Evolutionary conservation across 2,888 invertebrate species (phyloP).

Genomic region (Pemphredon lugubris): DNA sequence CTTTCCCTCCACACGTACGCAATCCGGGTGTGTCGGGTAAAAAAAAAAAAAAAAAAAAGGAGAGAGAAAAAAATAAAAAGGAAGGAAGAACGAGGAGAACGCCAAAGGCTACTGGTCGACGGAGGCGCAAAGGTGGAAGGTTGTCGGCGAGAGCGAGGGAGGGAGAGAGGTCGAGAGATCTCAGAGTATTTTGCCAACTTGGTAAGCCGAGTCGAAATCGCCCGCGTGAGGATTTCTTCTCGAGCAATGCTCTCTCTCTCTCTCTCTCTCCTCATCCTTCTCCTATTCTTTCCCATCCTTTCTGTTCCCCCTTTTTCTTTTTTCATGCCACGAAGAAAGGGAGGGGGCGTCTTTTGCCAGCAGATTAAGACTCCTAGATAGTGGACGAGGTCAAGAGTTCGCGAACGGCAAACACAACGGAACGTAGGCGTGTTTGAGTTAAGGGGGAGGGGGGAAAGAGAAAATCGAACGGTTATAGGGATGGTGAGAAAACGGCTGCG

Average conservation of each 20-base stretch:
- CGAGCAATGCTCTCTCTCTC: conserved; percentile 46
- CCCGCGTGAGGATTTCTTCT: conserved; percentile 74
- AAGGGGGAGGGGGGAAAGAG: not conserved
- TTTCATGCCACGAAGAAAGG: too few relatives aligned
- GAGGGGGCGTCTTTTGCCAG: conserved; percentile 57
- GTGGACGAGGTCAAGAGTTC: conserved; percentile 15
- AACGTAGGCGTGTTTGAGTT: conserved; percentile 3
- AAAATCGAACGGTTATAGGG: conserved; percentile 5
- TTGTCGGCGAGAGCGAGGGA: conserved; percentile 38
- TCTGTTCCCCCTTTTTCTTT: conserved; percentile 28
- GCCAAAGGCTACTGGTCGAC: conserved; percentile 22
- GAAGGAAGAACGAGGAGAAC: not conserved
- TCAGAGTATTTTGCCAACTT: conserved; percentile 77
- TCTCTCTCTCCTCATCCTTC: conserved; percentile 6
- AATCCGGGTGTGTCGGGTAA: conserved; percentile 51
- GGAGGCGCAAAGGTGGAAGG: conserved; percentile 47
- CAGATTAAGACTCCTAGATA: conserved; percentile 63
- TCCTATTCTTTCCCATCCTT: conserved; percentile 3
- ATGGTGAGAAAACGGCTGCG: conserved; percentile 9
- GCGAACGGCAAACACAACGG: not conserved
- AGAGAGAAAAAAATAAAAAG: conserved; percentile 1
- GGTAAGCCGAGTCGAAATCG: conserved; percentile 77
- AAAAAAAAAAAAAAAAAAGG: conserved; percentile 18
- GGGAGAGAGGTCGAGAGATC: conserved; percentile 56
- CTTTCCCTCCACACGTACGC: conserved; percentile 61